Percentiles rank a stretch among this genome's conserved stretches.
Evolutionary conservation across 2,888 invertebrate species (phyloP).

Genomic region (Ramazzottius varieornatus): DNA sequence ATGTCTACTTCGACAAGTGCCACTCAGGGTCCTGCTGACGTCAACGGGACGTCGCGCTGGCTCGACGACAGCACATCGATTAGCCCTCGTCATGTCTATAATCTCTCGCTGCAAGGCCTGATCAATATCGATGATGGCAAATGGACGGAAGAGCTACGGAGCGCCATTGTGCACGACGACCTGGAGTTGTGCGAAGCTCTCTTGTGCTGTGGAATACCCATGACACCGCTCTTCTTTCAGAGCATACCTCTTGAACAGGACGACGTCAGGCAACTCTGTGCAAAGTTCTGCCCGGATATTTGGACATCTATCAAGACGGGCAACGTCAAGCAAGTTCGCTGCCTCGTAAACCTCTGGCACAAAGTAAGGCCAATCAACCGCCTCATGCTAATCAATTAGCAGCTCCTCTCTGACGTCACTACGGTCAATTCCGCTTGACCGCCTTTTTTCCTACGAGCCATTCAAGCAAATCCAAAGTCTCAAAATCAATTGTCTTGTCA

Average conservation of each 20-base stretch:
- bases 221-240: not conserved
- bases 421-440: too few species aligned
- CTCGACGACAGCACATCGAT: too few species aligned
- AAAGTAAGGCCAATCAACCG: too few species aligned
- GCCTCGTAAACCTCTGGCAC: conserved; percentile 2
- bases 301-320: not conserved
- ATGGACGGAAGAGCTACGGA: not conserved
- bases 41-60: too few species aligned
- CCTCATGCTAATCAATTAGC: too few species aligned
- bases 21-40: too few species aligned
- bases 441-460: too few species aligned
- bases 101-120: not conserved
- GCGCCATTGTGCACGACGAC: not conserved
- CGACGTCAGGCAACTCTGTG: not conserved
- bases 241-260: not conserved
- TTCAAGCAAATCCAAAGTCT: too few species aligned
- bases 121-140: not conserved
- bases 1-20: too few species aligned
- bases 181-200: not conserved
- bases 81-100: too few species aligned
- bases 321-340: not conserved
- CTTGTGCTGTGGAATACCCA: not conserved
- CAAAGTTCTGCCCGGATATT: not conserved
- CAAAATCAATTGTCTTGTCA: too few species aligned
- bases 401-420: too few species aligned